A percentile compares a stretch with the other conserved stretches of the same genome.
Evolutionary conservation across 1,140 invertebrate species (phyloP).

Genomic region (Triops longicaudatus): DNA sequence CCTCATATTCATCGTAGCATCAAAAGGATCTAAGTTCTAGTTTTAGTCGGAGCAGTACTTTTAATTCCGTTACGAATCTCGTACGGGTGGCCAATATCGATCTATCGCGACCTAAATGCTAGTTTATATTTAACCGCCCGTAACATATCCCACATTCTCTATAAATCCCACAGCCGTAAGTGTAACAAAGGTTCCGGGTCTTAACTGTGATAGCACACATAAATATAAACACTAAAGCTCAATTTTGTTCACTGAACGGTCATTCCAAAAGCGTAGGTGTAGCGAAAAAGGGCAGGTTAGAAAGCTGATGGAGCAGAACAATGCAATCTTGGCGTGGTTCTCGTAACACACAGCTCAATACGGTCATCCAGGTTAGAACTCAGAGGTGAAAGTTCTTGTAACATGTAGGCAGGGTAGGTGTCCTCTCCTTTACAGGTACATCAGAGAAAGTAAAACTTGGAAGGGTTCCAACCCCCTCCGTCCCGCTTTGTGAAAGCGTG

Average conservation of each 20-base stretch:
- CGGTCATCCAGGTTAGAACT: neutral
- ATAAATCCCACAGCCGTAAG: too few species aligned
- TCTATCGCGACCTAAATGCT: neutral
- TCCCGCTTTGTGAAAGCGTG: neutral
- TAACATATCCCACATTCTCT: neutral
- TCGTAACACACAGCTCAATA: neutral
- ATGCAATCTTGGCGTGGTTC: neutral
- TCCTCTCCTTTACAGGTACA: neutral
- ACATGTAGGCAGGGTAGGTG: neutral
- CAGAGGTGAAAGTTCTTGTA: neutral
- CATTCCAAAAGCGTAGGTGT: neutral
- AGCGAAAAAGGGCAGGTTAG: neutral
- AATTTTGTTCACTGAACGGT: too few species aligned
- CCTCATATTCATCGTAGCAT: too few species aligned
- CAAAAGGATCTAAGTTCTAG: too few species aligned
- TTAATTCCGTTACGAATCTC: neutral
- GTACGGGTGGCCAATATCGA: neutral
- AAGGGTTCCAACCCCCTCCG: neutral
- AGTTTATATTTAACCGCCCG: neutral
- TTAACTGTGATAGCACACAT: too few species aligned
- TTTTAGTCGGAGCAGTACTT: neutral
- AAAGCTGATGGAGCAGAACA: neutral
- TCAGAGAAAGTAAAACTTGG: slow-evolving; percentile 2
- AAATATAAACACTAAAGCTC: too few species aligned
- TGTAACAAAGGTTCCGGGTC: too few species aligned